These are phyloP conservation scores for Oncorhynchus tshawytscha DNA, from an alignment of 2,113 vertebrate genomes.

Conservation along the genomic window DNA sequence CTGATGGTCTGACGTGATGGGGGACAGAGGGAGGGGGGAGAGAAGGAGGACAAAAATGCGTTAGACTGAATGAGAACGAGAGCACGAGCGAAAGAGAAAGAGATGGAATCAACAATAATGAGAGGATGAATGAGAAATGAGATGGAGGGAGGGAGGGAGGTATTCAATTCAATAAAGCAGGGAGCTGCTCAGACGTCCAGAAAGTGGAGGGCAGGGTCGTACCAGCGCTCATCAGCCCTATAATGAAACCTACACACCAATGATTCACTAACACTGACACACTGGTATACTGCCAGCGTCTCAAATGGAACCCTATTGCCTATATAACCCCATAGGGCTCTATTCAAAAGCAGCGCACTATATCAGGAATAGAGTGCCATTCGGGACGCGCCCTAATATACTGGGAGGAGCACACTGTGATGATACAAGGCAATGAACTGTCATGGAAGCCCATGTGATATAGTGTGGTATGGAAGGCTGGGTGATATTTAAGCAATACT, in stretches of 20 bases:
- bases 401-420: no score
- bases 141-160: background rate
- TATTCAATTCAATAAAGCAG: no score
- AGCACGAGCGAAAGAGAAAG: slow-evolving; percentile 24
- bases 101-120: background rate
- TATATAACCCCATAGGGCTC: no score
- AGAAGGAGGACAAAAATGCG: slow-evolving; percentile 3
- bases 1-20: slow-evolving; percentile 32
- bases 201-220: no score
- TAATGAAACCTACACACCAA: background rate
- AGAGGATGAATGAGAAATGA: background rate
- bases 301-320: no score
- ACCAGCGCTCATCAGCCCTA: background rate
- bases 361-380: background rate
- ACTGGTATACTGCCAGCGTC: background rate
- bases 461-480: no score
- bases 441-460: no score
- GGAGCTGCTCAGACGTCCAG: no score
- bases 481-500: no score
- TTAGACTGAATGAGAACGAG: slow-evolving; percentile 24
- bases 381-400: no score
- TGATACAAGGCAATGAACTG: no score
- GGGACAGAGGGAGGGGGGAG: background rate
- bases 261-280: background rate
- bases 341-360: no score